Evolutionary conservation across 2,797 vertebrate genomes (phyloP), one percentile per base, ranked within the genome.

Genomic region (Telmatherina bonti): DNA sequence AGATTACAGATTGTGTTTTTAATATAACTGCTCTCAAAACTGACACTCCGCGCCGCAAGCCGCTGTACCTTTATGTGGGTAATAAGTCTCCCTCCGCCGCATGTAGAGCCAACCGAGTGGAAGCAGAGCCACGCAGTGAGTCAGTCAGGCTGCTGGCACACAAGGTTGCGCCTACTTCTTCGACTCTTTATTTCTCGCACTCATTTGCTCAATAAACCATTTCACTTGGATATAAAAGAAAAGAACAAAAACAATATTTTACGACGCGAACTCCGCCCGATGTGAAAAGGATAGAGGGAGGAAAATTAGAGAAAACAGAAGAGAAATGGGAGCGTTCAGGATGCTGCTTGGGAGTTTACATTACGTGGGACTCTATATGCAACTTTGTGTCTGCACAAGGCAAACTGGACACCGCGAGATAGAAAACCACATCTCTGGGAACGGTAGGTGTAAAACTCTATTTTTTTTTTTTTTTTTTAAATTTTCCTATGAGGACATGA

Each of bases 281-380:
- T 95, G 95, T 93, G 90, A 95, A 88, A 67, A 83, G 84, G 74
- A 81, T 76, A 90, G 85, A 84, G 77, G 87, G 78, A n/a, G 74
- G 75, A 77, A 77, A 69, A 84, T 79, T 63, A 81, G 65, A 83
- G 13, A 33, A 70, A 78, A 49, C 38, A 82, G 80, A 88, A 74
- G 85, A 89, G 90, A 88, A 76, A 96, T 96, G 95, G 95, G 95
- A 90, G 94, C 94, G 93, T 94, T 97, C 86, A 91, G 93, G 78
- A 84, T 94, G 92, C 93, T 96, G 88, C 92, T 97, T 92, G 94
- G 96, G 94, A 94, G 91, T 92, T 94, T 97, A 88, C 96, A 96
- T 90, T 97, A 93, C 92, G 84, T 97, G 95, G 96, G 96, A 95
- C 95, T 97, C 93, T 97, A 94, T 94, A 89, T 96, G 86, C 96